These are phyloP conservation scores for Pholis gunnellus DNA, from an alignment of 2,113 vertebrate species.

Conservation along the genomic window DNA sequence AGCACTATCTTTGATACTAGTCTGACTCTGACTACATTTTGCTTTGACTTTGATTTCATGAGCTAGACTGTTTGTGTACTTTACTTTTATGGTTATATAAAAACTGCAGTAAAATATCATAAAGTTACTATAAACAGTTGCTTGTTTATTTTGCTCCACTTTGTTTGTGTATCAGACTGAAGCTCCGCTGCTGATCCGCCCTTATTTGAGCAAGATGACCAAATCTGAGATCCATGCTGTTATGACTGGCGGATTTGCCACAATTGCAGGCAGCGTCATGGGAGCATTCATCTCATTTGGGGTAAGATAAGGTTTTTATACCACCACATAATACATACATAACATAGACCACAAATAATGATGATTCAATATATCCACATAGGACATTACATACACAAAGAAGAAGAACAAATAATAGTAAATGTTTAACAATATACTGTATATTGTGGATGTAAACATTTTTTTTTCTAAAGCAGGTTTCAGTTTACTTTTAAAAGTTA, in stretches of 20 bases:
- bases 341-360: neutral
- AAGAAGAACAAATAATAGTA: neutral
- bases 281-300: constrained; percentile 95
- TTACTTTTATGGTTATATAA: neutral
- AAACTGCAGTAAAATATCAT: neutral
- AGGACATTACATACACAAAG: neutral
- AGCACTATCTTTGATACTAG: neutral
- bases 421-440: neutral
- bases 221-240: constrained; percentile 94
- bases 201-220: constrained; percentile 92
- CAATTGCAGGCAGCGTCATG: constrained; percentile 95
- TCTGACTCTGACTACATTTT: neutral
- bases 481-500: neutral
- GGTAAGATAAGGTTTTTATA: constrained; percentile 79
- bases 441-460: neutral
- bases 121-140: neutral
- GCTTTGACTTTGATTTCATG: neutral
- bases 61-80: neutral
- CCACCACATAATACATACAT: neutral
- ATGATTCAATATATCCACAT: neutral
- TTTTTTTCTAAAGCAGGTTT: neutral
- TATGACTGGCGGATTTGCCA: constrained; percentile 94
- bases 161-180: constrained; percentile 85
- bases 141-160: neutral
- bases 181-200: constrained; percentile 92